Evolutionary conservation across 2,888 invertebrate species (phyloP).

Genomic region (Phyllotreta striolata): DNA sequence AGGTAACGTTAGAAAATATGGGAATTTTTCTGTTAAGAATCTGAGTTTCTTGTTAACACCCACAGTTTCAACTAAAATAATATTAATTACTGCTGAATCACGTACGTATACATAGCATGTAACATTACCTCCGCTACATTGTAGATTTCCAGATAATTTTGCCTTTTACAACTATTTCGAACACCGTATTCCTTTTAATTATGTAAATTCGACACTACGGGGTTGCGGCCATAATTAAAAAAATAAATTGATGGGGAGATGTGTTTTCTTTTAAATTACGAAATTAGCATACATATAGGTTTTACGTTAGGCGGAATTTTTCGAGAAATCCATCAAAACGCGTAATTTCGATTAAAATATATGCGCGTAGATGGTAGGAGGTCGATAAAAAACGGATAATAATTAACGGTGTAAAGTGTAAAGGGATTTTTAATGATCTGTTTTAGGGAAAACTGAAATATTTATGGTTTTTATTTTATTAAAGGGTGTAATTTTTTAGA

Average conservation of each 20-base stretch:
- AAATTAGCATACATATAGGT: slow-evolving; percentile 26
- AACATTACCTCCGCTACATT: slow-evolving; percentile 8
- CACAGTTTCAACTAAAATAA: not conserved
- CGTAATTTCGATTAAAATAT: not conserved
- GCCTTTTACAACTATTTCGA: slow-evolving; percentile 9
- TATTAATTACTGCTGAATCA: slow-evolving; percentile 21
- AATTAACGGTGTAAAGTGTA: not conserved
- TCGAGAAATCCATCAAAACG: slow-evolving; percentile 19
- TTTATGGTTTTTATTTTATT: no score
- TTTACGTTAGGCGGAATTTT: slow-evolving; percentile 15
- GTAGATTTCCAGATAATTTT: slow-evolving; percentile 21
- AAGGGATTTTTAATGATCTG: no score
- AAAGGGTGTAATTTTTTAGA: no score
- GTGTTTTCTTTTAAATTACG: slow-evolving; percentile 19
- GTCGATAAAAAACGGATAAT: slow-evolving; percentile 7
- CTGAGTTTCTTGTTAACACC: slow-evolving; percentile 22
- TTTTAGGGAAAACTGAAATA: no score
- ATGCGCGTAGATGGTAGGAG: not conserved
- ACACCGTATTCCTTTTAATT: slow-evolving; percentile 23
- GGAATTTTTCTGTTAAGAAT: slow-evolving; percentile 3
- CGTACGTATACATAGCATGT: slow-evolving; percentile 15
- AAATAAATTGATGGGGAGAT: slow-evolving; percentile 15
- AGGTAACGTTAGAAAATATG: slow-evolving; percentile 19
- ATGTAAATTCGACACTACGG: slow-evolving; percentile 19
- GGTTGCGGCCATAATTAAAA: slow-evolving; percentile 23